Percentiles rank a stretch among this genome's conserved stretches.
phyloP scores from a whole-genome alignment of 2,888 invertebrate genomes.

The Melanargia galathea region DNA sequence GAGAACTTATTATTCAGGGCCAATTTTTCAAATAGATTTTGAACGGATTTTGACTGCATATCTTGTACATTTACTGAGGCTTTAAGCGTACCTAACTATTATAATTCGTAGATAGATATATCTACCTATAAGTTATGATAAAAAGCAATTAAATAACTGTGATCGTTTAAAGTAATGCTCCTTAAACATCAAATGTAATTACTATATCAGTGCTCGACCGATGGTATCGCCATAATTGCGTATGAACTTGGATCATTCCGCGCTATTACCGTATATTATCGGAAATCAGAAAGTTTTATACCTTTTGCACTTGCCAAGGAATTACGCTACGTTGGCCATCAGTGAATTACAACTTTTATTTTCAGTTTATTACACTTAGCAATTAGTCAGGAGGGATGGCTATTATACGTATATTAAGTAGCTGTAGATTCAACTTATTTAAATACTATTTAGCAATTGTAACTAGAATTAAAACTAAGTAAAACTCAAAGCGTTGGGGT shows the following conservation, averaged over 20 bases:
- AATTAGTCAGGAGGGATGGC: too few species aligned
- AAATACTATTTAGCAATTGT: too few species aligned
- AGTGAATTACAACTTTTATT: neutral
- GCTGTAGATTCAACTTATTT: too few species aligned
- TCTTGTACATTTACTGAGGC: too few species aligned
- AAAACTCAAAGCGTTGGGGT: too few species aligned
- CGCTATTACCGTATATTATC: conserved; percentile 25
- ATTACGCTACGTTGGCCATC: neutral
- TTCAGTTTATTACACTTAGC: neutral
- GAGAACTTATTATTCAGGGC: too few species aligned
- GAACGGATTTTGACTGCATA: too few species aligned
- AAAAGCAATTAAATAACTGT: neutral
- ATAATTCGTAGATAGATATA: too few species aligned
- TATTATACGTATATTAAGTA: too few species aligned
- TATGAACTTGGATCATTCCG: conserved; percentile 31
- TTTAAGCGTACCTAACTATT: too few species aligned
- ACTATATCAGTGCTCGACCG: conserved; percentile 8
- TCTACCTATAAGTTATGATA: conserved; percentile 8
- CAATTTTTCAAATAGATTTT: too few species aligned
- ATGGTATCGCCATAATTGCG: conserved; percentile 31
- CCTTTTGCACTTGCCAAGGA: conserved; percentile 13
- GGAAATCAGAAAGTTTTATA: conserved; percentile 34
- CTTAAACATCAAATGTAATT: conserved; percentile 17
- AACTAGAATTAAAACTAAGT: too few species aligned
- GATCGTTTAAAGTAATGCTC: conserved; percentile 13